Evolutionary conservation across 2,888 invertebrate genomes (phyloP).

Genomic region (Drosophila meridiana): DNA sequence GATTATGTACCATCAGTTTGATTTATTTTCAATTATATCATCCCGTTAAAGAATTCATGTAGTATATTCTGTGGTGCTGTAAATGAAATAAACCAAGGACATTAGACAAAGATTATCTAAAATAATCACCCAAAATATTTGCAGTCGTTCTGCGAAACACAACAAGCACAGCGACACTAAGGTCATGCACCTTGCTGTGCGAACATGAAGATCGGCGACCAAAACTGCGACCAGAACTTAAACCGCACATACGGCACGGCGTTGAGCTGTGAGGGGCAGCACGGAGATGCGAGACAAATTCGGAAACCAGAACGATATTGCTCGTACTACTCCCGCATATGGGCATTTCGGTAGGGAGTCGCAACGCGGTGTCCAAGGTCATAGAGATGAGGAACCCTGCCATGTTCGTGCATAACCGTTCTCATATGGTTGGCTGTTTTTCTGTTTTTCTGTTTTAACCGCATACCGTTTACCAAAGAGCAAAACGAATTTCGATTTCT

Average conservation of each 20-base stretch:
- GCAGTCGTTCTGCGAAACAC: slow-evolving; percentile 70
- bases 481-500: slow-evolving; percentile 62
- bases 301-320: slow-evolving; percentile 71
- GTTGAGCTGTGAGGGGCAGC: slow-evolving; percentile 46
- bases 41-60: background rate
- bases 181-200: slow-evolving; percentile 79
- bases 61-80: slow-evolving; percentile 4
- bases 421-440: slow-evolving; percentile 65
- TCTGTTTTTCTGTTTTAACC: slow-evolving; percentile 67
- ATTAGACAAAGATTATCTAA: slow-evolving; percentile 78
- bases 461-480: slow-evolving; percentile 71
- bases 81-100: slow-evolving; percentile 68
- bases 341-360: slow-evolving; percentile 69
- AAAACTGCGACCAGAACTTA: slow-evolving; percentile 75
- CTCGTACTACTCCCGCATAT: slow-evolving; percentile 48
- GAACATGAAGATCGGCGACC: slow-evolving; percentile 70
- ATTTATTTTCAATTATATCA: background rate
- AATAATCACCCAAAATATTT: slow-evolving; percentile 83
- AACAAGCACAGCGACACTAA: slow-evolving; percentile 41
- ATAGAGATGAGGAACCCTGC: slow-evolving; percentile 61
- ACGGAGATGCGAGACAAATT: slow-evolving; percentile 73
- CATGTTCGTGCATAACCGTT: slow-evolving; percentile 51
- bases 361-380: slow-evolving; percentile 61
- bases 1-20: too few relatives aligned
- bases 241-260: slow-evolving; percentile 67